These are phyloP conservation scores for Myotis findleyi DNA, from an alignment of 2,797 vertebrate species.

Conservation along the genomic window DNA sequence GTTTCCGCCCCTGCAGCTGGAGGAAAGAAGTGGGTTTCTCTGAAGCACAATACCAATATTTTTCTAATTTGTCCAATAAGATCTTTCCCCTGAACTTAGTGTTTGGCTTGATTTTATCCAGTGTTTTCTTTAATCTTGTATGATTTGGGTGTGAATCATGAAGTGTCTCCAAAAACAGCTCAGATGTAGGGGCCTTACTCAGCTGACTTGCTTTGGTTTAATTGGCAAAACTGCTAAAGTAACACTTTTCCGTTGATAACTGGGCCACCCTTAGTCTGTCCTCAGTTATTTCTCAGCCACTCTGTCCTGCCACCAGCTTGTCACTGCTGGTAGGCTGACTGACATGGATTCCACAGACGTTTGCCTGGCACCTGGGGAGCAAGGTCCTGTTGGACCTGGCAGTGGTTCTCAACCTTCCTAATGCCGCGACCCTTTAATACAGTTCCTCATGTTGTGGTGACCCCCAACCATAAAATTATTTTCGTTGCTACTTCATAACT, in stretches of 20 bases:
- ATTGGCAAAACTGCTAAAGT: neutral
- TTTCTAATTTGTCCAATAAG: slow-evolving; percentile 79
- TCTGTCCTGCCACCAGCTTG: neutral
- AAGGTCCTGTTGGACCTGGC: neutral
- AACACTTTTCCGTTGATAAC: neutral
- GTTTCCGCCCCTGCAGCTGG: slow-evolving; percentile 34
- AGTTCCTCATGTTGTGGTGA: too few species aligned
- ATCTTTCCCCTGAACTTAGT: slow-evolving; percentile 55
- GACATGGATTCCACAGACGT: neutral
- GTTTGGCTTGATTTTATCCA: slow-evolving; percentile 72
- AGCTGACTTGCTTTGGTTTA: slow-evolving; percentile 22
- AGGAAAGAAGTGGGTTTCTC: slow-evolving; percentile 55
- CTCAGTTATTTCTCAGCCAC: neutral
- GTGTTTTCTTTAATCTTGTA: slow-evolving; percentile 77
- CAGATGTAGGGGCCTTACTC: neutral
- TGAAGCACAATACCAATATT: slow-evolving; percentile 70
- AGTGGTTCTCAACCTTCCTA: too few species aligned
- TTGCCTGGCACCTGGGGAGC: neutral
- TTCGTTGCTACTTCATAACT: too few species aligned
- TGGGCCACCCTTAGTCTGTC: neutral
- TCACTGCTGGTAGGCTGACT: neutral
- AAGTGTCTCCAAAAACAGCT: slow-evolving; percentile 65
- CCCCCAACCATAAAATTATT: too few species aligned
- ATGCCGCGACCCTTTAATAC: too few species aligned
- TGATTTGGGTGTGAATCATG: slow-evolving; percentile 76